Conservation (phyloP, 2,113 vertebrate species). For the Rhinolophus ferrumequinum region DNA sequence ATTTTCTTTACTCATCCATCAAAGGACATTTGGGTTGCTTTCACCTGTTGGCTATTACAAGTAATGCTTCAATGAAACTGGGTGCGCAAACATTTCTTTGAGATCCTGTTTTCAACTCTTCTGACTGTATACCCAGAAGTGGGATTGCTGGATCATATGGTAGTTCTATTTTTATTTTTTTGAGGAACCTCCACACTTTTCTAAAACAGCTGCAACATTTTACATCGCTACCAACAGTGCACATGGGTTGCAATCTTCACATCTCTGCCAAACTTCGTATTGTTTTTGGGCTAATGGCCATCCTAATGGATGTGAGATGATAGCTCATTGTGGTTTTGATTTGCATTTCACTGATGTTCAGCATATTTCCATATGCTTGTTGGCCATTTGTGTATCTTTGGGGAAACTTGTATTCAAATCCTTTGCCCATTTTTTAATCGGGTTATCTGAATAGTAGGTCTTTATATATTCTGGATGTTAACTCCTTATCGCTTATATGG, state of each 20-base stretch:
- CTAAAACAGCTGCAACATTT: not conserved
- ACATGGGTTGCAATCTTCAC: not conserved
- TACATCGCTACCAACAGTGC: not conserved
- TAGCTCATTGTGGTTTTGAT: not conserved
- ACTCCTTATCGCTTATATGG: not conserved
- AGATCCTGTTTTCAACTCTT: constrained; percentile 29
- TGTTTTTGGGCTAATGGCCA: not conserved
- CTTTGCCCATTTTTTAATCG: not conserved
- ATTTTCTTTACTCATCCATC: not conserved
- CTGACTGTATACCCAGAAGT: not conserved
- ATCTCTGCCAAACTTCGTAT: not conserved
- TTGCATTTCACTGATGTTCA: not conserved
- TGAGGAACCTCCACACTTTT: not conserved
- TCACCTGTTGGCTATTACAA: not conserved
- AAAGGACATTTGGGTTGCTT: not conserved
- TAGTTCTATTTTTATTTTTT: constrained; percentile 38
- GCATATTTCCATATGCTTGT: not conserved
- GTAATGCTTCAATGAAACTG: not conserved
- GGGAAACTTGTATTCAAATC: not conserved
- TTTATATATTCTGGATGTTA: not conserved
- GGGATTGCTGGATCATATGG: not conserved
- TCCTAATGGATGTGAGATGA: not conserved
- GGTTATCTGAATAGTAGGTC: not conserved
- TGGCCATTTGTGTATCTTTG: not conserved
- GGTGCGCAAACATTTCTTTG: not conserved